phyloP scores from a whole-genome alignment of 2,888 invertebrate genomes.

The Yponomeuta sedellus region DNA sequence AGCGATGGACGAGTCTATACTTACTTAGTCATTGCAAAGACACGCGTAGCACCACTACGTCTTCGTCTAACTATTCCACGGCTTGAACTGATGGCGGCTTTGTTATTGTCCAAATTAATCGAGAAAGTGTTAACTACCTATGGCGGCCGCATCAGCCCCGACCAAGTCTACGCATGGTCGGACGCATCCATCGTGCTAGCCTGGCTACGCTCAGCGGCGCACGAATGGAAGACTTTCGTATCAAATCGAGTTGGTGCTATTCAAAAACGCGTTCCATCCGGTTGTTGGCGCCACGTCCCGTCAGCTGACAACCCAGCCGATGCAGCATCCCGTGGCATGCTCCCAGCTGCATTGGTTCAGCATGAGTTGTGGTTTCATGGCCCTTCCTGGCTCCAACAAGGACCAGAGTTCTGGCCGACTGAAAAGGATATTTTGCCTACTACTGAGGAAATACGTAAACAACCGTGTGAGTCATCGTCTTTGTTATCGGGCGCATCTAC shows the following conservation, averaged over 20 bases:
- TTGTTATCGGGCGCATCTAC: neutral
- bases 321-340: conserved; percentile 2
- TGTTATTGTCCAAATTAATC: too few species aligned
- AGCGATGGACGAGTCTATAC: too few species aligned
- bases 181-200: conserved; percentile 2
- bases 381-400: neutral
- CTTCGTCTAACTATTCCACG: too few species aligned
- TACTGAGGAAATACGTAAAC: neutral
- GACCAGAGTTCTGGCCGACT: neutral
- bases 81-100: too few species aligned
- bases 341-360: neutral
- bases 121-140: too few species aligned
- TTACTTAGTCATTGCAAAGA: too few species aligned
- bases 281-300: neutral
- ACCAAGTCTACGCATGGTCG: neutral
- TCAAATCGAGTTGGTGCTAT: conserved; percentile 7
- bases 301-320: conserved; percentile 10
- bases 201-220: neutral
- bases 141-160: too few species aligned
- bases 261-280: neutral
- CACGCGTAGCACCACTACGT: too few species aligned
- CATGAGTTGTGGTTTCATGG: conserved; percentile 5
- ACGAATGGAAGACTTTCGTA: conserved; percentile 5
- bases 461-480: neutral
- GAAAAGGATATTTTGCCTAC: neutral